Evolutionary conservation across 1,140 invertebrate species (phyloP), one percentile per base, ranked within the genome.

Genomic region (Lordiphosa clarofinis): DNA sequence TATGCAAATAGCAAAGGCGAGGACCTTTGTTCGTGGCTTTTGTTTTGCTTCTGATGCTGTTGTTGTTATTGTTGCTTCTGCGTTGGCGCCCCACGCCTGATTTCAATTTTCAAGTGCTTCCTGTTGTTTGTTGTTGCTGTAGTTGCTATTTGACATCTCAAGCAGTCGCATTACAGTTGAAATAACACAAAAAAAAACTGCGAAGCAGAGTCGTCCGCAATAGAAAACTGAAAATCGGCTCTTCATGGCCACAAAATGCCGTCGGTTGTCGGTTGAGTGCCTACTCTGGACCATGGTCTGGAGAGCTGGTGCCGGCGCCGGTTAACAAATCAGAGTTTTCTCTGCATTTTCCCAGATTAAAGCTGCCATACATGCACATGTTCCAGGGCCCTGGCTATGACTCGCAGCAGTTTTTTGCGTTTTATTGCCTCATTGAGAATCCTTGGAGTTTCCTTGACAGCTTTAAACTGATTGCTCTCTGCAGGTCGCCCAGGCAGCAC

Each of bases 91-190:
- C 68, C 42, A 50, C 61, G 76, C 64, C 72, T 76, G 76, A 81
- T 82, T 81, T 81, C 76, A 76, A 81, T 81, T 82, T 81, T 76
- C 67, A 82, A 81, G 76, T 81, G 78, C 56, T 84, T 81, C 78
- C 76, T 81, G 75, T 62, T 81, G 72, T 57, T 13, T 59, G 15
- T 39, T 62, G 28, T 49, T 59, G 28, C 64, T 19, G 19, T 19
- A 19, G 19, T 19, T 66, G 62, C 75, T 68, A 68, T 81, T 81
- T 81, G 76, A 81, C 76, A 81, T 81, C 75, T 81, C 72, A 81
- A 81, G 75, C 75, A 81, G 75, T 76, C 75, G 76, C 72, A 67
- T 74, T 79, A 69, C 69, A 79, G 55, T 69, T 79, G 55, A 78
- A 63, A 73, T 65, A 73, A 75, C 73, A 78, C 56, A 64, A 59